Base-by-base conservation (phyloP, 1,140 invertebrate genomes). In the Hirudo medicinalis region DNA sequence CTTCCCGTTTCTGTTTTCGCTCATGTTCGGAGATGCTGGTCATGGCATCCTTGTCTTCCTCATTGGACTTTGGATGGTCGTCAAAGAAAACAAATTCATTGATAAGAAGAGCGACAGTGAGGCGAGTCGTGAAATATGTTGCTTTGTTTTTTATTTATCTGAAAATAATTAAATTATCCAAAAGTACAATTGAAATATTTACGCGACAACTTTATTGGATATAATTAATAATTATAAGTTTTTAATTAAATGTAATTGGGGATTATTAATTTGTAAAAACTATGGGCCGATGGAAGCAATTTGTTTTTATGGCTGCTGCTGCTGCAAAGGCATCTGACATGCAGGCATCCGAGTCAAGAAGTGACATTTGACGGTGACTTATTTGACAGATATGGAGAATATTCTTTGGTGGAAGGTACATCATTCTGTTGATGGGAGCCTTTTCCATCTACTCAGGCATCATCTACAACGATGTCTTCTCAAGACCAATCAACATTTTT, bases 381-480 rank as follows among this genome's bases (percentile, higher is more conserved):
- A 19, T 63, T 25, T 20, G 11, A 70, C 85, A 91, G 88, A 97
- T 98, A 76, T 95, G 91, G 89, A 91, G 89, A 78, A 97, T 94
- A 69, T 97, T 98, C 85, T 99, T 97, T 80, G 90, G 89, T 40
- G 96, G 96, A 71, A 89, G 96, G 69, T 99, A 99, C 82, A 95
- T 99, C 75, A 93, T 99, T 67, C 83, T 98, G 25, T 83, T 99
- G 70, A 99, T 99, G 96, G 95, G 95, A 20, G 76, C 91, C 0
- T 99, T 99, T 81, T 96, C 94, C 0, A 90, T 97, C 71, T 98
- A 98, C 82, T 96, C 94, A 27, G 95, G 95, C 2, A 78, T 97
- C n/a, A 88, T 99, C 54, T 99, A 99, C 82, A 99, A 99, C 81
- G 96, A 99, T 79, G 83, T 94, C 13, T 98, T 97, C 82, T 94